Base-by-base conservation (phyloP, 2,888 invertebrate genomes). In the Luperina nickerlii region DNA sequence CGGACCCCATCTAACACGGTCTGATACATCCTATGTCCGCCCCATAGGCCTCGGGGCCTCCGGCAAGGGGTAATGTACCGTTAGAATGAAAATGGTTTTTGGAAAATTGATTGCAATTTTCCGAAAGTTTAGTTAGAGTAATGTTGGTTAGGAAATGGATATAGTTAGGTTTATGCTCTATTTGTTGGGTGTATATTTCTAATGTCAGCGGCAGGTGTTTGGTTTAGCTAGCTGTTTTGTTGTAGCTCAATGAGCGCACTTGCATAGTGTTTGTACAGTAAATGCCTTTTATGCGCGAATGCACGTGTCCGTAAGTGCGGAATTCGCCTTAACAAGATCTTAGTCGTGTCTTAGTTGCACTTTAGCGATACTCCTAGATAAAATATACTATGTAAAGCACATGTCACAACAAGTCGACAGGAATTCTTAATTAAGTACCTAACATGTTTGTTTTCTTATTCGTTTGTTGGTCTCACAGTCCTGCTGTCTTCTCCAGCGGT, bases 31-130 rank as follows among this genome's bases (percentile, higher is more conserved):
- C 85, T 79, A 45, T 77, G 60, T 79, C 82, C 82, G 74, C n/a
- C 62, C 48, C 67, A n/a, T 32, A 42, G 67, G 15, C 51, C 68
- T 27, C 79, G 38, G 32, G 51, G 48, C 57, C 60, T 62, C 24
- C 3, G 51, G 45, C 27, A 48, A 45, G 13, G 68, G n/a, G 67
- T 80, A 85, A 89, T 85, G 78, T 83, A 72, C 74, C 80, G 81
- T 74, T 51, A 63, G 57, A 60, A 75, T 70, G 78, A 80, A 82
- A 87, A 71, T 63, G 76, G 63, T 45, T 67, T 62, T 81, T 78
- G 11, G 51, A 63, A 71, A 82, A 87, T 85, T 78, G 65, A 83
- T 87, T 73, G 82, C 74, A 89, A 76, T 89, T 79, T 81, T 83
- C 79, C 63, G 67, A 66, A 76, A 74, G 68, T 76, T 86, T 80